phyloP scores from a whole-genome alignment of 2,797 vertebrate species.

The Anisognathus igniventris region DNA sequence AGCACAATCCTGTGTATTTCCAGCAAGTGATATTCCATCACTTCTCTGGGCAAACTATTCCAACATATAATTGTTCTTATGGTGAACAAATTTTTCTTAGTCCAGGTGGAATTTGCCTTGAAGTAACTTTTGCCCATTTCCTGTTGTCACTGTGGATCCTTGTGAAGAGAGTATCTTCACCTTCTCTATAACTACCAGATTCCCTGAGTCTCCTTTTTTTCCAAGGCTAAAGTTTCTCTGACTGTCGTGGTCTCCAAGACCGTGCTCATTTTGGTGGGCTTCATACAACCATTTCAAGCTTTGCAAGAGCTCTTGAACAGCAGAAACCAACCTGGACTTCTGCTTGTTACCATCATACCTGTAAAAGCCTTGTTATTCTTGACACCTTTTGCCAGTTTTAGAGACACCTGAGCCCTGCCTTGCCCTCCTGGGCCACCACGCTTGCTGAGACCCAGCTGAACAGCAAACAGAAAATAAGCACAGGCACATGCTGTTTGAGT shows the following conservation, averaged over 20 bases:
- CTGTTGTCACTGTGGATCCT: not conserved
- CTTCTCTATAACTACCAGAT: not conserved
- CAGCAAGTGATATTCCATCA: not conserved
- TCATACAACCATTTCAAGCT: not conserved
- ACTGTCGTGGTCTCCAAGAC: not conserved
- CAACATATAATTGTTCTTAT: accelerated
- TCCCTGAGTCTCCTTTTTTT: not conserved
- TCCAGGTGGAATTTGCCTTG: not conserved
- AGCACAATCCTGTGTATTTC: not conserved
- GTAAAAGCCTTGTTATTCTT: not conserved
- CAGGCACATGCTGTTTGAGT: accelerated
- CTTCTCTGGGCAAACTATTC: not conserved
- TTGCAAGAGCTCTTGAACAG: not conserved
- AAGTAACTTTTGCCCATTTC: not conserved
- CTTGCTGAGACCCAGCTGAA: not conserved
- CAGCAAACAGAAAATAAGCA: not conserved
- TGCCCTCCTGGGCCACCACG: not conserved
- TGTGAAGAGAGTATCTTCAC: not conserved
- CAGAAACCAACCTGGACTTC: not conserved
- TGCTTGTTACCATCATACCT: not conserved
- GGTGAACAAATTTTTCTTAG: not conserved
- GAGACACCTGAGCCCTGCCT: not conserved
- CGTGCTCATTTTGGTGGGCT: not conserved
- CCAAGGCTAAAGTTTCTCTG: not conserved
- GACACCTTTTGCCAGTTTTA: not conserved